These are phyloP conservation scores for Tupaia tana DNA, from an alignment of 2,113 vertebrate species.

Conservation along the genomic window DNA sequence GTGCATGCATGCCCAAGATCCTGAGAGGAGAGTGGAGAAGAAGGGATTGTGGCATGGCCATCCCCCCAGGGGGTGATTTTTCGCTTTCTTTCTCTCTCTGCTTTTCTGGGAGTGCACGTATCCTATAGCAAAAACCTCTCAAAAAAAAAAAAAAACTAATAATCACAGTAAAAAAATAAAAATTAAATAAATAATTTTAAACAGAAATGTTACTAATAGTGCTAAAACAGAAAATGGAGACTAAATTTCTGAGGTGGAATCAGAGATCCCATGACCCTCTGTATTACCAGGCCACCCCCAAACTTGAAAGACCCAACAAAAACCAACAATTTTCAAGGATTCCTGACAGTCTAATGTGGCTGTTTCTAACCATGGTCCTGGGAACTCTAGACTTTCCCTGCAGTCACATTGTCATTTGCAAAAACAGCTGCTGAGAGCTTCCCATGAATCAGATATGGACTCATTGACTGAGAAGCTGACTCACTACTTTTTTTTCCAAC, in stretches of 20 bases:
- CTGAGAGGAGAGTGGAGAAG: no score
- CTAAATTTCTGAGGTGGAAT: neutral
- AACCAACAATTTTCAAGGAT: neutral
- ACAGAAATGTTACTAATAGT: no score
- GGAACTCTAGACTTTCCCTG: neutral
- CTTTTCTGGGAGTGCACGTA: no score
- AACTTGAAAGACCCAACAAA: neutral
- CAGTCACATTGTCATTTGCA: neutral
- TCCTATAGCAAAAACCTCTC: no score
- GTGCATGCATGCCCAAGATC: no score
- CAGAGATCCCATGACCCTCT: neutral
- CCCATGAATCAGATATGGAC: neutral
- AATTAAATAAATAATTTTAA: no score
- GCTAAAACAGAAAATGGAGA: conserved; percentile 53
- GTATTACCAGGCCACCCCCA: no score
- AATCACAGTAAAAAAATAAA: no score
- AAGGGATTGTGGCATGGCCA: no score
- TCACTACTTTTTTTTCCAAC: neutral
- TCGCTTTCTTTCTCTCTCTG: no score
- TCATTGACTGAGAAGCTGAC: neutral
- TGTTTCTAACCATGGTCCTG: conserved; percentile 4
- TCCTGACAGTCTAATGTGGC: neutral
- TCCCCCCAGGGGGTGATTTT: no score
- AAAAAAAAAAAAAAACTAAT: no score
- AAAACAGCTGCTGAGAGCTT: neutral